These are phyloP conservation scores for Helleia helle DNA, from an alignment of 2,888 invertebrate species.

Conservation along the genomic window DNA sequence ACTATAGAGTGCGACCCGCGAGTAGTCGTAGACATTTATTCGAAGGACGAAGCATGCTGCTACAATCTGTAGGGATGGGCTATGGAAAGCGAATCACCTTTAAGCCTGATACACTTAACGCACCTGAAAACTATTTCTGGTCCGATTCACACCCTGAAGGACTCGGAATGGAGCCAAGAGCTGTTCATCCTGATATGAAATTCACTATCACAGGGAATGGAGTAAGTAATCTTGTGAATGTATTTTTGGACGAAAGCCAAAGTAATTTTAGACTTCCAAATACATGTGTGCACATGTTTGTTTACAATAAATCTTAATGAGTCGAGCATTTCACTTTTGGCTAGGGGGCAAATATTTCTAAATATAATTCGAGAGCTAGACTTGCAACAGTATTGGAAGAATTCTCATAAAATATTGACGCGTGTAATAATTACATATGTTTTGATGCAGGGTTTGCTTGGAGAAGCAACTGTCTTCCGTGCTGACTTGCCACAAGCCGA, in stretches of 20 bases:
- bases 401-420: no score
- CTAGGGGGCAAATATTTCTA: slow-evolving; percentile 9
- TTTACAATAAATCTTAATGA: slow-evolving; percentile 4
- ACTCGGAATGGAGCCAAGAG: slow-evolving; percentile 78
- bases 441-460: slow-evolving; percentile 63
- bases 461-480: slow-evolving; percentile 79
- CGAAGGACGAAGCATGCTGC: slow-evolving; percentile 75
- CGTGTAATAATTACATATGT: slow-evolving; percentile 16
- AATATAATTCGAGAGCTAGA: slow-evolving; percentile 3
- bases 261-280: background rate
- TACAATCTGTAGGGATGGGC: slow-evolving; percentile 81
- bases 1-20: slow-evolving; percentile 81
- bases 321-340: slow-evolving; percentile 8
- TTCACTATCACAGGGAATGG: slow-evolving; percentile 76
- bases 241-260: slow-evolving; percentile 10
- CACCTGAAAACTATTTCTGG: slow-evolving; percentile 82
- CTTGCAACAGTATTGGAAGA: background rate
- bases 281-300: background rate
- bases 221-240: slow-evolving; percentile 37
- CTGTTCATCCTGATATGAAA: slow-evolving; percentile 78
- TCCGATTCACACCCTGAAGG: slow-evolving; percentile 84
- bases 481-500: slow-evolving; percentile 80
- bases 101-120: slow-evolving; percentile 74
- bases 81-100: slow-evolving; percentile 85
- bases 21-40: slow-evolving; percentile 77